Evolutionary conservation across 2,113 vertebrate species (phyloP).

Genomic region (Charadrius vociferus): DNA sequence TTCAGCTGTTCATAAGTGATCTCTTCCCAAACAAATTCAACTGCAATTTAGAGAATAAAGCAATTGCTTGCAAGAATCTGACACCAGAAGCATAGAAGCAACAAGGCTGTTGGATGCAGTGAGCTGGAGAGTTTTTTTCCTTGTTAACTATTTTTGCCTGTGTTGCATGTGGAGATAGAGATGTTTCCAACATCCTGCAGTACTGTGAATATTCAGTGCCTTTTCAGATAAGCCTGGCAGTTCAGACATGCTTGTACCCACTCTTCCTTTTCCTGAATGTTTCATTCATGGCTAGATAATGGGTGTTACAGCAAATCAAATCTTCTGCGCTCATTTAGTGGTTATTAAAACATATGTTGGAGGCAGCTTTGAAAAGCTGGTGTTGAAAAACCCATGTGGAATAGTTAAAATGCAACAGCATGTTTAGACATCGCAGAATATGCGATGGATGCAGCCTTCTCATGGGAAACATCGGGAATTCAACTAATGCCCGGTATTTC

Average conservation of each 20-base stretch:
- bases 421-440: neutral
- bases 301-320: neutral
- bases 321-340: neutral
- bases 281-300: neutral
- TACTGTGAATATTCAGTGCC: neutral
- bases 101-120: neutral
- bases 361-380: neutral
- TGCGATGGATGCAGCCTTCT: neutral
- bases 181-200: neutral
- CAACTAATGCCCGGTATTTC: neutral
- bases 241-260: neutral
- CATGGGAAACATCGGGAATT: neutral
- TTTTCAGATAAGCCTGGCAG: neutral
- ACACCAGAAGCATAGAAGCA: neutral
- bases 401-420: neutral
- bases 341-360: neutral
- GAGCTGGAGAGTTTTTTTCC: neutral
- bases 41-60: neutral
- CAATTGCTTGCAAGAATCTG: neutral
- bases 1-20: neutral
- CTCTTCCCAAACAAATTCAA: neutral
- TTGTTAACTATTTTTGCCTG: neutral
- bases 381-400: neutral
- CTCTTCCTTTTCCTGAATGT: neutral
- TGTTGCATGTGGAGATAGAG: neutral